phyloP scores from a whole-genome alignment of 2,113 vertebrate genomes.

The Mesitornis unicolor region DNA sequence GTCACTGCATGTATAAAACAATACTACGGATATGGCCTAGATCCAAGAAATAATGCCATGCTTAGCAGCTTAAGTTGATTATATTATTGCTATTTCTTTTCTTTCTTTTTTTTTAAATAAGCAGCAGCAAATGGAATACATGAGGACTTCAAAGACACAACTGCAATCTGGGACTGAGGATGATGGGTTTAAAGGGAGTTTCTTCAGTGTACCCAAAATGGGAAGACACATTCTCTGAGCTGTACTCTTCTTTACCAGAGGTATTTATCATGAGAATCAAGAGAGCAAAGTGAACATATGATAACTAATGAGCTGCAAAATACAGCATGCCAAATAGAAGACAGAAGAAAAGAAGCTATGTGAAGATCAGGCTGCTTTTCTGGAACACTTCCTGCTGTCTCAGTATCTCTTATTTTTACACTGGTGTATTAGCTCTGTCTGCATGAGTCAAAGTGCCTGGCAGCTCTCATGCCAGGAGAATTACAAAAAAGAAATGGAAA shows the following conservation, averaged over 20 bases:
- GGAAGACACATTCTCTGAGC: neutral
- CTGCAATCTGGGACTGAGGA: neutral
- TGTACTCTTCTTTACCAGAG: neutral
- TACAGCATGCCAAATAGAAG: slow-evolving; percentile 36
- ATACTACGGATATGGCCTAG: neutral
- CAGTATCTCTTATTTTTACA: slow-evolving; percentile 2
- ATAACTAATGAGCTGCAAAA: slow-evolving; percentile 43
- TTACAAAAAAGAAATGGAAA: neutral
- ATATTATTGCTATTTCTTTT: neutral
- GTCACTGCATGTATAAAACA: neutral
- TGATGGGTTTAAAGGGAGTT: neutral
- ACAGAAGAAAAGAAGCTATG: slow-evolving; percentile 30
- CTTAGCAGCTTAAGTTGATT: neutral
- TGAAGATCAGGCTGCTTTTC: slow-evolving; percentile 37
- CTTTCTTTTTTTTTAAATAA: neutral
- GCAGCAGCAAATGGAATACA: neutral
- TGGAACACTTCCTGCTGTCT: slow-evolving; percentile 21
- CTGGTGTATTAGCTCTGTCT: slow-evolving; percentile 9
- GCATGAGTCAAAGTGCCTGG: neutral
- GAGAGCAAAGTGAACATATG: neutral
- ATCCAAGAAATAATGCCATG: neutral
- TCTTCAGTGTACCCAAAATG: neutral
- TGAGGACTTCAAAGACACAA: neutral
- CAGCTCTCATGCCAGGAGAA: neutral
- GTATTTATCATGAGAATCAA: neutral